Evolutionary conservation across 2,797 vertebrate species (phyloP).

Genomic region (Spea hammondii): DNA sequence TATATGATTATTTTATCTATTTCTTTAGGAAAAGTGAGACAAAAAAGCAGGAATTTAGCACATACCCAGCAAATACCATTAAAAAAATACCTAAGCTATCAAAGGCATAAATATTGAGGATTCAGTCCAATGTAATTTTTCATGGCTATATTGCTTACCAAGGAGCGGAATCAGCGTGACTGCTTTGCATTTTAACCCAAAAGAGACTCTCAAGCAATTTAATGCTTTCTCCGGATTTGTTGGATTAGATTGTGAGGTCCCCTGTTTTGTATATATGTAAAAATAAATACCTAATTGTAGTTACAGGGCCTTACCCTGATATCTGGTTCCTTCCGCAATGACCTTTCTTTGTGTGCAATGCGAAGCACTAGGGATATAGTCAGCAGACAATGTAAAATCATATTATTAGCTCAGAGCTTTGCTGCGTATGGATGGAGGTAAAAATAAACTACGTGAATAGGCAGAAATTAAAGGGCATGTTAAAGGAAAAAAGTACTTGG

Average conservation of each 20-base stretch:
- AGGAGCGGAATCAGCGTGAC: too few relatives aligned
- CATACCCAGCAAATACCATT: too few relatives aligned
- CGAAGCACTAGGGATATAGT: constrained; percentile 4
- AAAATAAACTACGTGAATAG: constrained; percentile 6
- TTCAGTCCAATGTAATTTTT: too few relatives aligned
- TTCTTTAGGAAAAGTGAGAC: not conserved
- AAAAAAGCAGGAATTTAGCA: too few relatives aligned
- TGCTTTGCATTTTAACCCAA: too few relatives aligned
- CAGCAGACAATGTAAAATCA: constrained; percentile 14
- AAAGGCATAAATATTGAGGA: too few relatives aligned
- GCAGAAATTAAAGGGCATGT: constrained; percentile 5
- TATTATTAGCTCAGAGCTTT: constrained; percentile 1
- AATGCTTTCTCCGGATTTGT: too few relatives aligned
- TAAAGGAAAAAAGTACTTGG: not conserved
- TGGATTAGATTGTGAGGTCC: too few relatives aligned
- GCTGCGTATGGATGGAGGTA: not conserved
- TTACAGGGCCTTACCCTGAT: constrained; percentile 23
- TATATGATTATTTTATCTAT: not conserved
- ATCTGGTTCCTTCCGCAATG: not conserved
- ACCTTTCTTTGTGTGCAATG: constrained; percentile 20
- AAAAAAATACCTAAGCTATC: too few relatives aligned
- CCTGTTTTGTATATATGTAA: not conserved
- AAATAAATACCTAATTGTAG: constrained; percentile 18
- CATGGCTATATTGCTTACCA: too few relatives aligned
- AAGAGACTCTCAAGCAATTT: too few relatives aligned